These are phyloP conservation scores for Octopus sinensis DNA, from an alignment of 1,140 invertebrate genomes.

Conservation along the genomic window DNA sequence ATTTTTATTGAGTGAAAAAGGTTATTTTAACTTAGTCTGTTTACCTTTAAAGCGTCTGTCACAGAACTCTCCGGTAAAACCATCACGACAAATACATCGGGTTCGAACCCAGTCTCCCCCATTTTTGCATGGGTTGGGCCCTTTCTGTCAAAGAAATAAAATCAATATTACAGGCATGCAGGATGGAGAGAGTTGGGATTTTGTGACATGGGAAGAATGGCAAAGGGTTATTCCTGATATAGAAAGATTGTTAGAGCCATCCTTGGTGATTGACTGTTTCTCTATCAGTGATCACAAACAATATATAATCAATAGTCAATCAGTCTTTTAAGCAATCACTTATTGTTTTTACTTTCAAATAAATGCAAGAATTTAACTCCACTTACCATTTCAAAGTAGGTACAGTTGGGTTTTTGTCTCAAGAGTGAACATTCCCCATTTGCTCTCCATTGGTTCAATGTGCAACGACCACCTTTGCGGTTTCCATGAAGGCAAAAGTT, in stretches of 20 bases:
- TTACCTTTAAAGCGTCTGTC: not conserved
- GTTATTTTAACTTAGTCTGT: not conserved
- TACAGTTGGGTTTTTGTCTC: not conserved
- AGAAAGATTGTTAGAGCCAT: too few species aligned
- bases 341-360: too few species aligned
- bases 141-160: not conserved
- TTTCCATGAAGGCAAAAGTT: not conserved
- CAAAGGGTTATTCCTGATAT: too few species aligned
- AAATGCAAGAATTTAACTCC: too few species aligned
- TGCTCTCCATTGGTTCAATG: not conserved
- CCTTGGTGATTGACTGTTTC: too few species aligned
- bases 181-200: too few species aligned
- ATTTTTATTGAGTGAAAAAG: not conserved
- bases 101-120: constrained; percentile 6
- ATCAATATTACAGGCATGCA: too few species aligned
- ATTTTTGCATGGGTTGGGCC: not conserved
- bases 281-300: too few species aligned
- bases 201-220: too few species aligned
- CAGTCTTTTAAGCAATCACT: too few species aligned
- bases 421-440: not conserved
- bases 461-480: not conserved
- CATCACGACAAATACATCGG: not conserved
- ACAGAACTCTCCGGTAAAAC: not conserved
- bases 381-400: constrained; percentile 10
- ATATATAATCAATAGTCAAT: too few species aligned